Conservation (phyloP, 2,888 invertebrate species). For the Scaptodrosophila latifasciaeformis region DNA sequence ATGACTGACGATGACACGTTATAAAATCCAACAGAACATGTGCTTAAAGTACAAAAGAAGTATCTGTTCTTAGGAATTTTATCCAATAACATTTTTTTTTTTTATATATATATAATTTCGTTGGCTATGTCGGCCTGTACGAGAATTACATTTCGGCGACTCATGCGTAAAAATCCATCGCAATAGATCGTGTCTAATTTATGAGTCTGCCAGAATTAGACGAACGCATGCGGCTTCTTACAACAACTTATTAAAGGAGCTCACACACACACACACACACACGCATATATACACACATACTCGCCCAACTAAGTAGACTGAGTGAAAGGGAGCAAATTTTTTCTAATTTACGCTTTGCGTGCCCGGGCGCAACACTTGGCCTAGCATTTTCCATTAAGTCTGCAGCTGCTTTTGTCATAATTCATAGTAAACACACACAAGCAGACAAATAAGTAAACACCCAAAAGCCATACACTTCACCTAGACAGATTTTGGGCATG, state of each 20-base stretch:
- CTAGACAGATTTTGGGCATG: constrained; percentile 51
- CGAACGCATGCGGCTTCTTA: constrained; percentile 13
- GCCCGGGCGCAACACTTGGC: constrained; percentile 24
- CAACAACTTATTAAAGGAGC: constrained; percentile 24
- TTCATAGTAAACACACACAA: constrained; percentile 42
- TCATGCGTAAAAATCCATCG: constrained; percentile 24
- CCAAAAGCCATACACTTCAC: constrained; percentile 9
- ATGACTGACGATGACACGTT: no score
- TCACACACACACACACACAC: background rate
- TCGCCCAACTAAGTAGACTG: constrained; percentile 43
- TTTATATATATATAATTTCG: constrained; percentile 27
- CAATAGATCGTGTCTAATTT: constrained; percentile 47
- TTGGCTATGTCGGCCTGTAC: constrained; percentile 13
- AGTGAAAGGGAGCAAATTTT: constrained; percentile 36
- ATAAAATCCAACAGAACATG: no score
- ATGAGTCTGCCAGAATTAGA: constrained; percentile 19
- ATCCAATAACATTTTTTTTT: no score
- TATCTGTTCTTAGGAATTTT: no score
- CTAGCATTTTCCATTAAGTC: constrained; percentile 59
- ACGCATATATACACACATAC: constrained; percentile 17
- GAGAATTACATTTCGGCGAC: no score
- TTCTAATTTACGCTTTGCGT: constrained; percentile 61
- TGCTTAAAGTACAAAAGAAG: no score
- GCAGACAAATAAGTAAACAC: constrained; percentile 10
- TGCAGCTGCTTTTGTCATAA: constrained; percentile 65